phyloP scores from a whole-genome alignment of 92 coral and sea anemone genomes.

The Muricea muricata region DNA sequence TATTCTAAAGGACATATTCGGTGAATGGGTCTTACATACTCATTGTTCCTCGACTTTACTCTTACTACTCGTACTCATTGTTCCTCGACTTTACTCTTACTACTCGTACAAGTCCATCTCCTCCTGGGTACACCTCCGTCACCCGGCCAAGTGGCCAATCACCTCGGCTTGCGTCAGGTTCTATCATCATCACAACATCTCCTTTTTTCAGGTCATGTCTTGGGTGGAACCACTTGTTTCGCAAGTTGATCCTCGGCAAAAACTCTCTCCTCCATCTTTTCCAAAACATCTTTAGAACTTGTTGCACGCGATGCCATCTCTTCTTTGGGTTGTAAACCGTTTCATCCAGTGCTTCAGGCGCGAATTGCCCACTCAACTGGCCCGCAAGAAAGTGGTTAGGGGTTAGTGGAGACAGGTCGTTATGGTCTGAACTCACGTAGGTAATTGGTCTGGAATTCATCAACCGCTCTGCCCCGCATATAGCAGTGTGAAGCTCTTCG shows the following conservation, averaged over 20 bases:
- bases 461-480: conserved; percentile 62
- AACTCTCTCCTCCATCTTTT: no score
- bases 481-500: conserved; percentile 52
- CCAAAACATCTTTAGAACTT: no score
- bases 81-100: no score
- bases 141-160: not conserved
- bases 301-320: no score
- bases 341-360: not conserved
- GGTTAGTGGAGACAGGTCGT: conserved; percentile 54
- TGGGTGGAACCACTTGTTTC: no score
- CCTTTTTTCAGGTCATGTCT: no score
- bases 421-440: conserved; percentile 59
- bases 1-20: not conserved
- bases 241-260: no score
- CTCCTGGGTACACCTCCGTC: not conserved
- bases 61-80: no score
- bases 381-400: not conserved
- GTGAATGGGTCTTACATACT: not conserved
- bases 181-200: no score
- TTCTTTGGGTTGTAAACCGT: not conserved
- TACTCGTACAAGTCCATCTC: not conserved
- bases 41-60: not conserved
- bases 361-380: not conserved
- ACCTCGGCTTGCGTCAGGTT: not conserved
- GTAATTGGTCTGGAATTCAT: conserved; percentile 64